Percentiles rank a stretch among this genome's conserved stretches.
Conservation (phyloP, 2,797 vertebrate species). For the Oophaga sylvatica region DNA sequence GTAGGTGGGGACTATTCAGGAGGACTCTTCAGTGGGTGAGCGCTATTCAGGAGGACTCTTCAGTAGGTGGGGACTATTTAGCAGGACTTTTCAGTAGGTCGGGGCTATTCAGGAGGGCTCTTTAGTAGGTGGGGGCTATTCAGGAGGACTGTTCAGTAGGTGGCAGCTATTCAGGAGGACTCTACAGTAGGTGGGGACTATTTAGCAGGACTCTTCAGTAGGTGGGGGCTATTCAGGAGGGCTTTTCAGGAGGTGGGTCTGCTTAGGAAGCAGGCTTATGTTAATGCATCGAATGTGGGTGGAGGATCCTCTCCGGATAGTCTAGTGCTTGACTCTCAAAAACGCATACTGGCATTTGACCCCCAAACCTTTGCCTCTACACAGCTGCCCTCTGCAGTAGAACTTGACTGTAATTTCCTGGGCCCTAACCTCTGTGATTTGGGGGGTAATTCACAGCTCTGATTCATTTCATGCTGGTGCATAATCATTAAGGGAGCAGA, state of each 20-base stretch:
- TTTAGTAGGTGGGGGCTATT: no score
- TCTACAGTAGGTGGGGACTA: no score
- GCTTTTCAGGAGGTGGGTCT: not conserved
- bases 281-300: not conserved
- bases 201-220: not conserved
- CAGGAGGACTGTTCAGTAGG: no score
- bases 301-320: not conserved
- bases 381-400: not conserved
- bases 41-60: no score
- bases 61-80: no score
- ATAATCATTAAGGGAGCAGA: conserved; percentile 35
- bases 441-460: not conserved
- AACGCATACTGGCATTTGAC: not conserved
- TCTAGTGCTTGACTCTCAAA: not conserved
- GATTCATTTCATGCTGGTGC: not conserved
- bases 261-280: not conserved
- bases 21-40: no score
- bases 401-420: not conserved
- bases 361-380: not conserved
- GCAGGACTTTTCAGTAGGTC: no score
- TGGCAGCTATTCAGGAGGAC: no score
- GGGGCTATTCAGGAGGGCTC: no score
- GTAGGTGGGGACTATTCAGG: no score
- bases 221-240: not conserved
- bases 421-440: not conserved